Percentiles rank a stretch among this genome's conserved stretches.
phyloP scores from a whole-genome alignment of 2,888 invertebrate species.

The Agrotis puta region DNA sequence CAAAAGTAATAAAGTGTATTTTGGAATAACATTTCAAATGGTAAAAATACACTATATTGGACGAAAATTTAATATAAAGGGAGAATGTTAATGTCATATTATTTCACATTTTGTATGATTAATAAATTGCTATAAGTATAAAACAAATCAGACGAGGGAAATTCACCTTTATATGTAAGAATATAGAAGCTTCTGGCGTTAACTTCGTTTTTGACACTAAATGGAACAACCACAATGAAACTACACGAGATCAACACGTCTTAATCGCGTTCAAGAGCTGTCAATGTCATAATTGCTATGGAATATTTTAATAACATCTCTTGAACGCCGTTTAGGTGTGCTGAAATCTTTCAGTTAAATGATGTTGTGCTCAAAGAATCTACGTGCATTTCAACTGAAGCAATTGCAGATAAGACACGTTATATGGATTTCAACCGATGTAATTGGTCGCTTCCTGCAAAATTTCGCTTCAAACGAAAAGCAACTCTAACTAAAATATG shows the following conservation, averaged over 20 bases:
- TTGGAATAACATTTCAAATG: conserved; percentile 61
- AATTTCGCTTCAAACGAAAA: neutral
- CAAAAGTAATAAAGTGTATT: conserved; percentile 29
- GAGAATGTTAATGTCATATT: conserved; percentile 33
- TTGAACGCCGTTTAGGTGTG: neutral
- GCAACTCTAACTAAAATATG: too few relatives aligned
- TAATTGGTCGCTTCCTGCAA: neutral
- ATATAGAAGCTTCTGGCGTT: conserved; percentile 17
- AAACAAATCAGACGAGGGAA: conserved; percentile 39
- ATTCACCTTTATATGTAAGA: conserved; percentile 22
- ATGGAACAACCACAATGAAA: conserved; percentile 2
- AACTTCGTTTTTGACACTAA: conserved; percentile 11
- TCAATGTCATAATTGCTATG: neutral
- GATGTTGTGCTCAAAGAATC: neutral
- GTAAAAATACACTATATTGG: conserved; percentile 60
- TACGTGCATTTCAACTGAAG: neutral
- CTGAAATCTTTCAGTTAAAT: neutral
- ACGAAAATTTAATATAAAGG: conserved; percentile 50
- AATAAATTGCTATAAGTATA: conserved; percentile 27
- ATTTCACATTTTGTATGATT: conserved; percentile 37
- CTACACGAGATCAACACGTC: neutral
- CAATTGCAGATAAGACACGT: neutral
- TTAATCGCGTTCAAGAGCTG: neutral
- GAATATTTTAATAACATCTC: neutral
- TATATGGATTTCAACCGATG: neutral